These are phyloP conservation scores for Drosophila siamana DNA, from an alignment of 2,888 invertebrate genomes.

Conservation along the genomic window DNA sequence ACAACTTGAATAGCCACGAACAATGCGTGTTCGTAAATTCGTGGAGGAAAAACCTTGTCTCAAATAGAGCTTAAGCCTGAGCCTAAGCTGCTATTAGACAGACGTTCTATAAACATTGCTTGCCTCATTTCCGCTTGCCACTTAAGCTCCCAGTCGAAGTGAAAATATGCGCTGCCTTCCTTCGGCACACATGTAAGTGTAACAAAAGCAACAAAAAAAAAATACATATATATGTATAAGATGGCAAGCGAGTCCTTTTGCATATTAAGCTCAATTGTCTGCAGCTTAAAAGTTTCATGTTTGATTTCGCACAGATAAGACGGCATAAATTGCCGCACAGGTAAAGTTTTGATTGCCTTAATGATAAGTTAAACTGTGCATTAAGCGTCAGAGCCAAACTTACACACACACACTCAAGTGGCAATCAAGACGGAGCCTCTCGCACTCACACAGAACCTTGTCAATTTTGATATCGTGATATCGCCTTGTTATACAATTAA, in stretches of 20 bases:
- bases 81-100: conserved; percentile 64
- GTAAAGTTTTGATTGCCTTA: conserved; percentile 77
- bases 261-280: conserved; percentile 77
- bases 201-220: conserved; percentile 11
- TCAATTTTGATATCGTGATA: conserved; percentile 6
- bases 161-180: conserved; percentile 39
- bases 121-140: conserved; percentile 27
- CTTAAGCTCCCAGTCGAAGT: conserved; percentile 37
- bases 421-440: conserved; percentile 21
- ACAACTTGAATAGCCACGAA: no score
- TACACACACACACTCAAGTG: conserved; percentile 39
- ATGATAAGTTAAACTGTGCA: conserved; percentile 73
- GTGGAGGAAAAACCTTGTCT: conserved; percentile 34
- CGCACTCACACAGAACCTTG: not conserved
- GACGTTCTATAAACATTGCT: conserved; percentile 40
- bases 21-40: conserved; percentile 36
- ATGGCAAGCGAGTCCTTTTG: conserved; percentile 41
- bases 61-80: conserved; percentile 60
- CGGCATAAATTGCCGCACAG: conserved; percentile 74
- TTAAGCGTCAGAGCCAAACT: conserved; percentile 39
- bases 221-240: not conserved
- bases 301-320: conserved; percentile 76
- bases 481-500: conserved; percentile 5
- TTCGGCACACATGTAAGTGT: not conserved
- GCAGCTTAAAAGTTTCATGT: conserved; percentile 77